phyloP scores from a whole-genome alignment of 1,140 invertebrate species.

The Lutraria rhynchaena region DNA sequence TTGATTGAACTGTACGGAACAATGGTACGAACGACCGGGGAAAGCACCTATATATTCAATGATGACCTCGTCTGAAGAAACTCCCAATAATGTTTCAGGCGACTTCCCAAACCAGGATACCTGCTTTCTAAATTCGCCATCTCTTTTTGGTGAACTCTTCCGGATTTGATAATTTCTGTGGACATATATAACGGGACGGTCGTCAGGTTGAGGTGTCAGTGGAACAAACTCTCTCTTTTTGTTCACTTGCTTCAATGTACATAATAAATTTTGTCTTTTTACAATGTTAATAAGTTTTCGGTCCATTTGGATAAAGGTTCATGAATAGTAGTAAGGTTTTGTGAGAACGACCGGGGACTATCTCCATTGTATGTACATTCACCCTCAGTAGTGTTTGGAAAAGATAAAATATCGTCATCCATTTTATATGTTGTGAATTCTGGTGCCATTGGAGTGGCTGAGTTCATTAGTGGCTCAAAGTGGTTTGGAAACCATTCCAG shows the following conservation, averaged over 20 bases:
- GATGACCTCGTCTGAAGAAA: no score
- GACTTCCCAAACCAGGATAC: not conserved
- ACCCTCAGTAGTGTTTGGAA: no score
- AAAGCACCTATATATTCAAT: no score
- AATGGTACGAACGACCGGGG: no score
- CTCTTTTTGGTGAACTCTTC: not conserved
- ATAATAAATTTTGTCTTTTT: not conserved
- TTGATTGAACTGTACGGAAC: no score
- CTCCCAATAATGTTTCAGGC: no score
- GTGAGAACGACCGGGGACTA: no score
- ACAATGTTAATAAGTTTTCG: not conserved
- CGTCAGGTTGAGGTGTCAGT: slow-evolving; percentile 7
- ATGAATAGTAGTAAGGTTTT: no score
- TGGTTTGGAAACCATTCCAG: slow-evolving; percentile 23
- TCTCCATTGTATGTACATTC: no score
- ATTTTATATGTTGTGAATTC: no score
- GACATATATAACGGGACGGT: not conserved
- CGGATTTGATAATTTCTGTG: slow-evolving; percentile 12
- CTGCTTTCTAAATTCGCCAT: slow-evolving; percentile 6
- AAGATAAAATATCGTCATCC: no score
- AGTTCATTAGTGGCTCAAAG: not conserved
- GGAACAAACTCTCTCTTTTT: slow-evolving; percentile 2
- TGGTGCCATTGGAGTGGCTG: no score
- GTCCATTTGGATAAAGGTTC: not conserved
- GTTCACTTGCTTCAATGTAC: slow-evolving; percentile 9